Evolutionary conservation across 1,140 invertebrate species (phyloP), one percentile per base, ranked within the genome.

Genomic region (Colletes latitarsis): DNA sequence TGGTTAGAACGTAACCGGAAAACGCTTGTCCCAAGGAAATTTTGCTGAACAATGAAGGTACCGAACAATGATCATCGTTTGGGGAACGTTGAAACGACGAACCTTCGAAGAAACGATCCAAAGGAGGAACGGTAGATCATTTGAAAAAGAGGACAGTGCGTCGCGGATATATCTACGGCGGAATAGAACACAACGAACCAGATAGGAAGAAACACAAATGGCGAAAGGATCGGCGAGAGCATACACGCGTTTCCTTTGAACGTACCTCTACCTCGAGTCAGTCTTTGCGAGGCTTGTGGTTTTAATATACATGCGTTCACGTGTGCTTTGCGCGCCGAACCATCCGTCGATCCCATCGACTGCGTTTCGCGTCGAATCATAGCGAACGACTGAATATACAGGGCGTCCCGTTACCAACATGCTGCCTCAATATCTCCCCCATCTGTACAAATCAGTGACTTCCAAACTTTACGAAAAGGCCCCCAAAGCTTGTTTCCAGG

Each of bases 201-300:
- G 4, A 21, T 6, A 21, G n/a, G 57, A 58, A 58, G 8, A 21
- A 58, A 58, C n/a, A n/a, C 57, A 58, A 58, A 58, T 58, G 57
- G 57, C n/a, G 57, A n/a, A 58, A 58, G 57, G 57, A 58, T 58
- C 57, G 67, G 6, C 19, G 46, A 69, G 67, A 52, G 21, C 15
- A 9, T 30, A 39, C 30, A 15, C 21, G 14, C 46, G 30, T 72
- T 72, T 72, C 70, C 70, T 72, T 72, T 72, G 70, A 72, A 43
- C 53, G 30, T 71, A 46, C 30, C 6, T 19, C 57, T 21, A 10
- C 17, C 17, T 58, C 5, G 8, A 70, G 10, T 6, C 57, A 9
- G n/a, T n/a, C n/a, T 46, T 21, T n/a, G 62, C 62, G 5, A 6
- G 21, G 62, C 57, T 39, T 74, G 71, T 43, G 71, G 71, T 53